Base-by-base conservation (phyloP, 1,140 invertebrate genomes). In the Latrodectus geometricus region DNA sequence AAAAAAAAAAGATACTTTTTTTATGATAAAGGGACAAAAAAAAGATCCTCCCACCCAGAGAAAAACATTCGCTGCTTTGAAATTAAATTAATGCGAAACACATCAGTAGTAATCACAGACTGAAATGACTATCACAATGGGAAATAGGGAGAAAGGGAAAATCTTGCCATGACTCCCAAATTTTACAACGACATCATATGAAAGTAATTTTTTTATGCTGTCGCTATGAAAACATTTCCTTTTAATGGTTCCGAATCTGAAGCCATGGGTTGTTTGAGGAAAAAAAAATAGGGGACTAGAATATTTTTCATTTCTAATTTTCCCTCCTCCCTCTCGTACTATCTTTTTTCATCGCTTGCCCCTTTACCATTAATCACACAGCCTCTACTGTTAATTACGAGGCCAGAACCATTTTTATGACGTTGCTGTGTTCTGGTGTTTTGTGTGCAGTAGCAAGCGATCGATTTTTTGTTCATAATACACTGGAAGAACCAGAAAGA, bases 71-170 rank as follows among this genome's bases (percentile, higher is more conserved):
- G 15, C 69, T 82, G 54, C 79, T 84, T 84, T 76, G 72, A 76
- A 84, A 84, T 84, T 84, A 84, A 84, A 84, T 84, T 84, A 84
- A 84, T 84, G 82, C 65, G 82, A 84, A 84, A 66, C 82, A 84
- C 72, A 76, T 76, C 72, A 75, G 72, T 68, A 70, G 61, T 76
- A 84, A 84, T 84, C 82, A 84, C 72, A 50, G 73, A 68, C 61
- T 69, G 9, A 84, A 84, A 75, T 76, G 82, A 54, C 49, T 50
- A 21, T 15, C 23, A 73, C 79, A 82, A 82, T 82, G 23, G 48
- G 21, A 20, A 9, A 49, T n/a, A 35, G 66, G 48, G 54, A 54
- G 12, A 73, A 54, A 75, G 54, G 23, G 12, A 73, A 54, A 75
- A n/a, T 56, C 20, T 9, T 17, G 4, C n/a, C 8, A 54, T 73